Percentiles rank a stretch among this genome's conserved stretches.
These are phyloP conservation scores for Tribolium castaneum DNA, from an alignment of 1,140 invertebrate genomes.

Conservation along the genomic window DNA sequence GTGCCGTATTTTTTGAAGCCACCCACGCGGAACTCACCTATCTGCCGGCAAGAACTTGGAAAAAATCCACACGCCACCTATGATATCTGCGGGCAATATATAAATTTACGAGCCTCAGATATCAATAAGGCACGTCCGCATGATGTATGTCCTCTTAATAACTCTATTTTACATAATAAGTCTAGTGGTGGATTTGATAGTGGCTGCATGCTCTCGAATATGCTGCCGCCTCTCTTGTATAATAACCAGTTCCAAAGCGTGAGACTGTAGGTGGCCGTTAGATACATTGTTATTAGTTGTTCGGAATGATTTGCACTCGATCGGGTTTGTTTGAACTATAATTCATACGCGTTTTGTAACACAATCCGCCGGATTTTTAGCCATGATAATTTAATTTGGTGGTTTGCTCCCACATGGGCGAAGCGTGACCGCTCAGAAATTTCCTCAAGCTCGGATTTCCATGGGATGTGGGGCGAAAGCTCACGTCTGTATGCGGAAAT, in stretches of 20 bases:
- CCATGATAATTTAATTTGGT: constrained; percentile 14
- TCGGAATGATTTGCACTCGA: constrained; percentile 54
- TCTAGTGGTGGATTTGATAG: constrained; percentile 33
- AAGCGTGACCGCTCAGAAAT: background rate
- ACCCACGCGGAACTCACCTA: constrained; percentile 33
- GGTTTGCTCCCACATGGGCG: background rate
- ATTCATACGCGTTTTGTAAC: constrained; percentile 36
- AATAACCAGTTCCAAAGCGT: constrained; percentile 54
- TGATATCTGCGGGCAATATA: constrained; percentile 33
- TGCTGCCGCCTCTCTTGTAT: constrained; percentile 31
- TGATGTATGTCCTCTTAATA: constrained; percentile 43
- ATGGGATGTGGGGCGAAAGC: background rate
- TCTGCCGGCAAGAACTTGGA: background rate
- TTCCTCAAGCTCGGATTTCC: background rate
- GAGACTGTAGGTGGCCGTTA: constrained; percentile 55
- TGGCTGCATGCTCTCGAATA: constrained; percentile 10
- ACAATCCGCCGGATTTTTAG: background rate
- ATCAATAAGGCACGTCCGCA: constrained; percentile 43
- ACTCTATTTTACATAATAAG: constrained; percentile 46
- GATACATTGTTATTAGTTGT: constrained; percentile 57
- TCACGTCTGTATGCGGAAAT: background rate
- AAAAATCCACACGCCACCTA: constrained; percentile 39
- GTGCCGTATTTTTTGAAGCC: constrained; percentile 15
- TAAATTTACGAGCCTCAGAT: constrained; percentile 42
- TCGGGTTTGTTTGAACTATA: constrained; percentile 42